Percentiles rank a stretch among this genome's conserved stretches.
phyloP scores from a whole-genome alignment of 1,140 invertebrate genomes.

The Leptinotarsa defecta region DNA sequence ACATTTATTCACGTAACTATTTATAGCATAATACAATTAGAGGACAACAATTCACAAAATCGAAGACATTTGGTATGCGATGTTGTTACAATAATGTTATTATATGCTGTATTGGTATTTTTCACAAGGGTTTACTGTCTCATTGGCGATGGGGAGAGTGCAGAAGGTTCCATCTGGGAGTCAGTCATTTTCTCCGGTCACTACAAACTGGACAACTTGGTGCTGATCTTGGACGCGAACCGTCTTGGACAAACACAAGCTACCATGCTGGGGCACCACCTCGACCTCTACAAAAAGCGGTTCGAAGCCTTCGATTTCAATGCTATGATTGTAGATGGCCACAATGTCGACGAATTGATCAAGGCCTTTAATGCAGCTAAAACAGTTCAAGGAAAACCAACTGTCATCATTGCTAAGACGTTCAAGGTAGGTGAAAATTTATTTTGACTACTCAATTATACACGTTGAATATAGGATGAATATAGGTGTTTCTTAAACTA shows the following conservation, averaged over 20 bases:
- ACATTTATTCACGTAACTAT: too few species aligned
- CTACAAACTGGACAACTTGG: slow-evolving; percentile 96
- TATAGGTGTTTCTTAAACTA: too few species aligned
- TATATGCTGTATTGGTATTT: neutral
- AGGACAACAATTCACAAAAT: too few species aligned
- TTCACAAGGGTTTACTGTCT: slow-evolving; percentile 76
- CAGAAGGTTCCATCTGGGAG: slow-evolving; percentile 99
- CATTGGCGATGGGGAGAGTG: slow-evolving; percentile 96
- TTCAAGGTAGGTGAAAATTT: slow-evolving; percentile 75
- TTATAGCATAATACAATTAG: too few species aligned
- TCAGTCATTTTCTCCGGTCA: slow-evolving; percentile 91
- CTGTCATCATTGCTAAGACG: slow-evolving; percentile 93
- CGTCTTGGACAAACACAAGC: slow-evolving; percentile 95
- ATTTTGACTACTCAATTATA: too few species aligned
- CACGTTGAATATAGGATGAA: too few species aligned
- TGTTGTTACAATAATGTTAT: too few species aligned
- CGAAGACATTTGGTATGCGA: too few species aligned
- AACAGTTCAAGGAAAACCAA: slow-evolving; percentile 80
- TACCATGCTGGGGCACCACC: slow-evolving; percentile 89
- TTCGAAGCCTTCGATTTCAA: slow-evolving; percentile 93
- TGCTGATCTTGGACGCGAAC: slow-evolving; percentile 97
- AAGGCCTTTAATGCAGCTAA: slow-evolving; percentile 86
- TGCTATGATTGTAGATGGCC: slow-evolving; percentile 93
- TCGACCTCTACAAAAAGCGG: slow-evolving; percentile 86
- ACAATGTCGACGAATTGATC: slow-evolving; percentile 87